phyloP scores from a whole-genome alignment of 2,888 invertebrate species.

The Noctua pronuba region DNA sequence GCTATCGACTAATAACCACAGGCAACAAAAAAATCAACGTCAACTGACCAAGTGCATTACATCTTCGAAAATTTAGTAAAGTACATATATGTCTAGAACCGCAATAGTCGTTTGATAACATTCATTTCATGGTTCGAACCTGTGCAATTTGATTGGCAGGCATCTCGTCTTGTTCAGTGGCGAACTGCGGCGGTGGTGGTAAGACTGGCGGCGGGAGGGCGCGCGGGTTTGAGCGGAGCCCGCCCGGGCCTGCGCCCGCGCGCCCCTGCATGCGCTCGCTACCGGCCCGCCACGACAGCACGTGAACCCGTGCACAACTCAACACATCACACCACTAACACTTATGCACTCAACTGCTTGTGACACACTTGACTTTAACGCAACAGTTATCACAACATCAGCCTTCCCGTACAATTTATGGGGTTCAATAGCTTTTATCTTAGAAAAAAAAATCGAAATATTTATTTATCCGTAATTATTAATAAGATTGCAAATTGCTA shows the following conservation, averaged over 20 bases:
- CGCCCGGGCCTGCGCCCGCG: conserved; percentile 88
- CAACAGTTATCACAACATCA: conserved; percentile 60
- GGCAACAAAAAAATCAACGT: too few relatives aligned
- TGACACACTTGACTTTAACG: conserved; percentile 31
- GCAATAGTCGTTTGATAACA: background rate
- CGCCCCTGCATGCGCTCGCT: conserved; percentile 89
- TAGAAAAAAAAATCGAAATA: background rate
- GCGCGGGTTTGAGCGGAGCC: conserved; percentile 88
- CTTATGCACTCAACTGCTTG: conserved; percentile 47
- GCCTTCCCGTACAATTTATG: conserved; percentile 21
- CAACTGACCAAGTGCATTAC: background rate
- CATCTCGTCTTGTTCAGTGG: conserved; percentile 87
- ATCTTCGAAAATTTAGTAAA: background rate
- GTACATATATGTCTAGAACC: conserved; percentile 1
- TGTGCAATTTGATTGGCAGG: conserved; percentile 89
- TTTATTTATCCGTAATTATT: background rate
- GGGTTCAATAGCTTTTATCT: conserved; percentile 1
- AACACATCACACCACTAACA: conserved; percentile 69
- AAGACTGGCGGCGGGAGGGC: conserved; percentile 87
- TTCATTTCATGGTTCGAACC: conserved; percentile 72
- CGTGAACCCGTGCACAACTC: conserved; percentile 61
- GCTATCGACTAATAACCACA: background rate
- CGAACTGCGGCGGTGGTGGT: conserved; percentile 88
- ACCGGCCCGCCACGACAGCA: conserved; percentile 80
- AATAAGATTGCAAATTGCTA: background rate